Evolutionary conservation across 2,797 vertebrate genomes (phyloP).

Genomic region (Sciurus vulgaris): DNA sequence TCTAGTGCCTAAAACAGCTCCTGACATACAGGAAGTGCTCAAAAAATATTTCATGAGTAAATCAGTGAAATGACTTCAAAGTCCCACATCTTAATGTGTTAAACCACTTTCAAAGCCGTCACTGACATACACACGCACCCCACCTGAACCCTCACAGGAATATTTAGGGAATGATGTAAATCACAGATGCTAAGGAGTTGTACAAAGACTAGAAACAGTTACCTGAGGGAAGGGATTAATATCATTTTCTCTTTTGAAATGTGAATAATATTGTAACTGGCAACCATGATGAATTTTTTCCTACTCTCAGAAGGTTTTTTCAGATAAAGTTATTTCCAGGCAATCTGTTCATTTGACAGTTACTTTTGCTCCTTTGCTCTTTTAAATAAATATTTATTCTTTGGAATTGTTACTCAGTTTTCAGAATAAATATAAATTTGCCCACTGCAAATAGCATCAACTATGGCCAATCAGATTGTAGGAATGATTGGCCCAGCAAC

Average conservation of each 20-base stretch:
- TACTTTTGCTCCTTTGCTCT: slow-evolving; percentile 74
- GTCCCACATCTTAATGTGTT: neutral
- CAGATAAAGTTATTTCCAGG: slow-evolving; percentile 83
- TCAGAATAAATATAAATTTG: slow-evolving; percentile 79
- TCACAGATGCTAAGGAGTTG: neutral
- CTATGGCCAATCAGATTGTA: slow-evolving; percentile 81
- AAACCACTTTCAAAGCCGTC: neutral
- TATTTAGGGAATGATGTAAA: neutral
- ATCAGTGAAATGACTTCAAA: neutral
- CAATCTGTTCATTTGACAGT: slow-evolving; percentile 80
- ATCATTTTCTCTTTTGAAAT: slow-evolving; percentile 67
- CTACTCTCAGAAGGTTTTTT: slow-evolving; percentile 75
- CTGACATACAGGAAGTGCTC: neutral
- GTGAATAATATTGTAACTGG: slow-evolving; percentile 77
- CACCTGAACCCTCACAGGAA: neutral
- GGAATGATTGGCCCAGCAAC: slow-evolving; percentile 71
- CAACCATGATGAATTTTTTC: slow-evolving; percentile 75
- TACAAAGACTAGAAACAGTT: slow-evolving; percentile 43
- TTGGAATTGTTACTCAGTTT: slow-evolving; percentile 74
- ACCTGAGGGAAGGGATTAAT: slow-evolving; percentile 59
- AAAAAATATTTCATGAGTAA: neutral
- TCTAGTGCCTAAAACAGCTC: neutral
- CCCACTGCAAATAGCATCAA: slow-evolving; percentile 74
- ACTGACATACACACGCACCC: neutral
- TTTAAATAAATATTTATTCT: slow-evolving; percentile 81